Evolutionary conservation across 2,888 invertebrate genomes (phyloP), one percentile per base, ranked within the genome.

Genomic region (Agonum fuliginosum): DNA sequence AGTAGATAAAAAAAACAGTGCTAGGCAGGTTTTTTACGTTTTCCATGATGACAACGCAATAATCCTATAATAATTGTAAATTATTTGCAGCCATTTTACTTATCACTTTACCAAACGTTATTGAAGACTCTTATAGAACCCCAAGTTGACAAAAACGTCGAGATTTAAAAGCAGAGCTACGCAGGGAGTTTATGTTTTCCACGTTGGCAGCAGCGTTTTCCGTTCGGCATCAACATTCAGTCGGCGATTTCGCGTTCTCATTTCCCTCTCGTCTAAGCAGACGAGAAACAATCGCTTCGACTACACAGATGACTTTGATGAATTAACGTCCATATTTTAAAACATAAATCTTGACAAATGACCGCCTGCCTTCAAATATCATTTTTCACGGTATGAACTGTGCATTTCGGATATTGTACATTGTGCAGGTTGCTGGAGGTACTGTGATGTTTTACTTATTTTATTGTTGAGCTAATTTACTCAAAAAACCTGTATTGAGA

Each of bases 321-420:
- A 70, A 77, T 77, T 77, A 77, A 77, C 77, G 77, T 69, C 77
- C 77, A 70, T 77, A 70, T 77, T 77, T 77, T 70, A 77, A 70
- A 77, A 58, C 77, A 77, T 70, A 77, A 77, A 77, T 77, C 77
- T 70, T 77, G 77, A 77, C 77, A 77, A 77, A 77, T 77, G 70
- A 58, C 69, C 70, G 77, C 3, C 70, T 70, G 43, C 70, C 41
- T 77, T 70, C 76, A 69, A 77, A 77, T 77, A 77, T 76, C 76
- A 76, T 77, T 77, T 77, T 77, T 70, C 77, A 70, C 43, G 54
- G 34, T 58, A 54, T 77, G 70, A 70, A 70, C 70, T 70, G 70
- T 70, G 24, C 67, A 67, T 67, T 76, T 48, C 20, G 46, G 37
- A 51, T 65, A 67, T 22, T 73, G 72, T 73, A 19, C 54, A 58